Evolutionary conservation across 2,797 vertebrate genomes (phyloP), one percentile per base, ranked within the genome.

Genomic region (Crenuchus spilurus): DNA sequence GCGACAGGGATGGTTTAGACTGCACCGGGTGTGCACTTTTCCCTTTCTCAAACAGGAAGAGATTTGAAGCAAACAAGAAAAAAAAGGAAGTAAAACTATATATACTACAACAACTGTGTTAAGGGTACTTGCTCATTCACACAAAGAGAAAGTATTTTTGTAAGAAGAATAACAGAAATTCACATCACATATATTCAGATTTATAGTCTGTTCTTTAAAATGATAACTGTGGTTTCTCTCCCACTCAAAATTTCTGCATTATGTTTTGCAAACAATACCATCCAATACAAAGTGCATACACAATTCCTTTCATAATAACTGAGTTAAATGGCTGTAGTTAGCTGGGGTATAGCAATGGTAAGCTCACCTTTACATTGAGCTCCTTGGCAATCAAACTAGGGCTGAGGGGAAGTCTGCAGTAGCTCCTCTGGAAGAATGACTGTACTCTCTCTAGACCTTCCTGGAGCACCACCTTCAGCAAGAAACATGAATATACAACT

Each of bases 351-450:
- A 30, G 18, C 6, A 37, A 20, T 3, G 1, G 31, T 22, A 24
- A 66, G 18, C 70, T 74, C 84, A 99, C 98, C 95, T 99, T 99
- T 78, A 95, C 75, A 83, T 98, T 99, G 33, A 99, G 90, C 70
- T 96, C 95, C 80, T 96, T 98, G 78, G 96, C 96, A 82, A 97
- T 95, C 71, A 99, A 91, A 81, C 97, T 97, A 78, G 97, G 96
- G 82, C 93, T 95, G 69, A 99, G 96, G 51, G 98, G 98, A 48
- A 99, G 89, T 60, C 94, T 91, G 64, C 96, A 98, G 80, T 88
- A 94, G 84, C 94, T 95, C 86, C 89, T 95, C 86, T 95, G 88
- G 89, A 98, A 97, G 82, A 97, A 96, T 41, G 94, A 93, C 85
- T 99, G 96, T 31, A 97, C 90, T 20, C 92, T 93, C 83, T 97